Base-by-base conservation (phyloP, 2,797 vertebrate species). In the Strix occidentalis region DNA sequence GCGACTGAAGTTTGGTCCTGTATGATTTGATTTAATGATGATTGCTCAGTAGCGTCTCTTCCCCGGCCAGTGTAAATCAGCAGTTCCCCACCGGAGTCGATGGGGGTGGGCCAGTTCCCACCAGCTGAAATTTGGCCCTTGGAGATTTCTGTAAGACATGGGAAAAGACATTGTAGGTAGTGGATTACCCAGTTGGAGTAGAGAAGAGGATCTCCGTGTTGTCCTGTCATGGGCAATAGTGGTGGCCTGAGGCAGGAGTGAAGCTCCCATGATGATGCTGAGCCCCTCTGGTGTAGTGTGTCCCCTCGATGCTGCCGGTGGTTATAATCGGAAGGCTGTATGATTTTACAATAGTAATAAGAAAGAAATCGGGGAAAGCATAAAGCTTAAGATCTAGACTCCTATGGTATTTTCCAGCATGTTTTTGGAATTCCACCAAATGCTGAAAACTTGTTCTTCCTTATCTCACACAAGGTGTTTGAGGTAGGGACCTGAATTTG, bases 1-100 rank as follows among this genome's bases (percentile, higher is more conserved):
- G 79, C 76, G 15, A 57, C 58, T 16, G 18, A 68, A 91, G 51
- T 51, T 91, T 77, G 90, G 90, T 92, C 81, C 96, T 78, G 87
- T 65, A 50, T 7, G 7, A 10, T 10, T 26, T 46, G 71, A 83
- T 83, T 91, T 58, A 50, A 58, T 12, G 53, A 19, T 10, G n/a
- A 41, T 57, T 45, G 16, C 58, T 74, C 26, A 3, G 84, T 25
- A 39, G 58, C 18, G 3, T 57, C 29, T 65, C 33, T 69, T 45
- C 68, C 48, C 21, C 1, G 1, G 57, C 45, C 2, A 0, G 6
- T 24, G 15, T 25, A 33, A 65, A 51, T 17, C 61, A 35, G 57
- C 3, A 13, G 5, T 35, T 77, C 35, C 72, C 56, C 1, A 3
- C 11, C 23, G 43, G 18, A 60, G 45, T 23, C 3, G 3, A 24